Evolutionary conservation across 2,113 vertebrate genomes (phyloP).

Genomic region (Phylloscopus trochilus): DNA sequence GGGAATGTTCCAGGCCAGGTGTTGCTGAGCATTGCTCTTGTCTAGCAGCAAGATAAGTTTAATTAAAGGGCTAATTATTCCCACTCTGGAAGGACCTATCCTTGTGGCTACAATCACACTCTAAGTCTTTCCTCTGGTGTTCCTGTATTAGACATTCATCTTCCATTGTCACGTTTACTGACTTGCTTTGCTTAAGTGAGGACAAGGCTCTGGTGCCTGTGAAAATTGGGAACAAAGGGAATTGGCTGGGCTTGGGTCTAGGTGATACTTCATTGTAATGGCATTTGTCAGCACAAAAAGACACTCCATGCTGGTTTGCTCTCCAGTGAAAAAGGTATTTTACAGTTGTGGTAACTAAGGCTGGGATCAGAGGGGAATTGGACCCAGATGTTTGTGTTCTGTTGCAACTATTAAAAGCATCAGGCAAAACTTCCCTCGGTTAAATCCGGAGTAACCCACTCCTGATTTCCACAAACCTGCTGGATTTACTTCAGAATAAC

Average conservation of each 20-base stretch:
- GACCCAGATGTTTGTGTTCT: not conserved
- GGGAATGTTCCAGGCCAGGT: constrained; percentile 58
- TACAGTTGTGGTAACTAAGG: not conserved
- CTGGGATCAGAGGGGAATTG: not conserved
- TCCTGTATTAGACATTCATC: not conserved
- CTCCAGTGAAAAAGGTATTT: not conserved
- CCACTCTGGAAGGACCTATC: constrained; percentile 2
- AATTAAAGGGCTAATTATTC: constrained; percentile 74
- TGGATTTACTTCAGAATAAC: not conserved
- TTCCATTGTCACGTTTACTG: constrained; percentile 1
- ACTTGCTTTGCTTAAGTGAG: constrained; percentile 36
- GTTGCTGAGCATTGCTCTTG: constrained; percentile 59
- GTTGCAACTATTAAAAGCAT: not conserved
- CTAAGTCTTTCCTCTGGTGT: constrained; percentile 8
- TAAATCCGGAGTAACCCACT: not conserved
- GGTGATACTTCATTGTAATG: constrained; percentile 11
- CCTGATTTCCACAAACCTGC: not conserved
- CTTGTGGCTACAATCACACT: not conserved
- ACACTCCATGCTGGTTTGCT: not conserved
- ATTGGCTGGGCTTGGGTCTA: not conserved
- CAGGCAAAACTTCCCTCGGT: not conserved
- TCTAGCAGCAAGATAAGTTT: constrained; percentile 65
- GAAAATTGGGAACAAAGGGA: constrained; percentile 46
- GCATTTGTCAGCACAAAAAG: constrained; percentile 26
- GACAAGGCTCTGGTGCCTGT: not conserved